These are phyloP conservation scores for Venturia canescens DNA, from an alignment of 1,140 invertebrate genomes.

Conservation along the genomic window DNA sequence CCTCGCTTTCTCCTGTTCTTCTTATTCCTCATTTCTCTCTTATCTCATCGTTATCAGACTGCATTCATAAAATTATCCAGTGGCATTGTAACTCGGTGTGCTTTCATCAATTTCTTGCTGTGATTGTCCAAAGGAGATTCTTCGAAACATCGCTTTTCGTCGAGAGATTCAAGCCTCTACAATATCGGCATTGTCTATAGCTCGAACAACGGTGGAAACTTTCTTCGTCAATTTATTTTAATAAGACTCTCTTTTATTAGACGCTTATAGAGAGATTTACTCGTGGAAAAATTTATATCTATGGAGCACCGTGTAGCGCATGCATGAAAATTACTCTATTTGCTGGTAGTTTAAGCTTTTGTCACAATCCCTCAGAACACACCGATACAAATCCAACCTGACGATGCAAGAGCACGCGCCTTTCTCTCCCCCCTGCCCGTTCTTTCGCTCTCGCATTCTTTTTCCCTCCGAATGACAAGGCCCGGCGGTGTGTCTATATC, in stretches of 20 bases:
- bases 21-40: not conserved
- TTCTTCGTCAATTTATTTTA: constrained; percentile 33
- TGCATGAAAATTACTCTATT: constrained; percentile 22
- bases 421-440: not conserved
- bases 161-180: not conserved
- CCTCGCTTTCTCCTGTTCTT: not conserved
- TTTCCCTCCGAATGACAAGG: too few relatives aligned
- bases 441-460: too few relatives aligned
- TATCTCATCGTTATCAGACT: constrained; percentile 23
- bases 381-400: constrained; percentile 21
- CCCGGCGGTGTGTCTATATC: not conserved
- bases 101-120: constrained; percentile 33
- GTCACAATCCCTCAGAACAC: not conserved
- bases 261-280: not conserved
- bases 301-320: too few relatives aligned
- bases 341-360: not conserved
- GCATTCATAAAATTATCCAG: constrained; percentile 41
- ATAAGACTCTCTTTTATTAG: not conserved
- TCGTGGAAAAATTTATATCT: not conserved
- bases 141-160: not conserved
- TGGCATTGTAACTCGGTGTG: constrained; percentile 9
- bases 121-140: constrained; percentile 16
- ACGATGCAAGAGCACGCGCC: constrained; percentile 40
- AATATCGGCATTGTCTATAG: not conserved
- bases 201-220: constrained; percentile 1